Evolutionary conservation across 1,140 invertebrate species (phyloP), one percentile per base, ranked within the genome.

Genomic region (Drosophila virilis): DNA sequence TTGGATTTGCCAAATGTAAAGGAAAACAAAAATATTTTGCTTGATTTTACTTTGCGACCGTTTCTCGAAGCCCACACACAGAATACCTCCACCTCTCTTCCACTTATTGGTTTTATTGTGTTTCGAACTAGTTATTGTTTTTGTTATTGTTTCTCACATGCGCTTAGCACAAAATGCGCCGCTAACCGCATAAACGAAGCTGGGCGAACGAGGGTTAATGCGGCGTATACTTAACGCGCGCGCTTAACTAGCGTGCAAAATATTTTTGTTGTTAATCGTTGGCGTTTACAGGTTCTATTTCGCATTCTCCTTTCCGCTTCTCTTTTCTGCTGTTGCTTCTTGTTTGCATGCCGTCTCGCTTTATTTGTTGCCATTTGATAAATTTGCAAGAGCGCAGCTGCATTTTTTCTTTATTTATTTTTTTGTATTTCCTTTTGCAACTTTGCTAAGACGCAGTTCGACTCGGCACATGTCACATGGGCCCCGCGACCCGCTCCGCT

Each of bases 211-310:
- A 43, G 57, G 60, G 37, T 46, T 59, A 60, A 68, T 61, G 48
- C 52, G 64, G 75, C 83, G 83, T 86, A 89, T 88, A 77, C 79
- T 83, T 83, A 80, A 88, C 62, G 65, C 52, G 70, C 66, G 46
- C 66, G 46, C 33, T 71, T 76, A 83, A 67, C 74, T 60, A 64
- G 65, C 70, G 46, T 59, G 68, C 69, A 84, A 51, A 61, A 50
- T 37, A 60, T 61, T 50, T 59, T 71, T 65, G 42, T 37, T 42
- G 54, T 8, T 32, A 35, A 35, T 33, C 35, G 59, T 28, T 43
- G 22, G 37, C 10, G 38, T 38, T 9, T n/a, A 45, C 12, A 33
- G 38, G 43, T 59, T 48, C n/a, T 51, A n/a, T 17, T 50, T 33
- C 32, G 5, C n/a, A 43, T 43, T 46, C 15, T 46, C 45, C 9